Evolutionary conservation across 1,140 invertebrate genomes (phyloP), one percentile per base, ranked within the genome.

Genomic region (Bombus terrestris): DNA sequence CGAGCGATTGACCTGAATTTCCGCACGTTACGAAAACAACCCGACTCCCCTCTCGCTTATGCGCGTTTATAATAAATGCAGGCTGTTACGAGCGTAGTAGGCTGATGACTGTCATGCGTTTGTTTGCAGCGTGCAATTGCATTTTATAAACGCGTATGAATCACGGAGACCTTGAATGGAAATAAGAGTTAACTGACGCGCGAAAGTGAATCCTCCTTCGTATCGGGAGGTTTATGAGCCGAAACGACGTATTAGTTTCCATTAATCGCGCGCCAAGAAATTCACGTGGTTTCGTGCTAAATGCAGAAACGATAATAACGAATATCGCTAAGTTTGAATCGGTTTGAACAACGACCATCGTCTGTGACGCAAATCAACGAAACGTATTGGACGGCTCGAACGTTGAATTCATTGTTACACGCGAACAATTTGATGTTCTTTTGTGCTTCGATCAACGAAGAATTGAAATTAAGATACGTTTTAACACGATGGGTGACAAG

Each of bases 1-100:
- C 85, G 87, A 75, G 81, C 59, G 75, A 80, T 88, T 79, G 88
- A 88, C 88, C 89, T 80, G 71, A 90, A 89, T 89, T 86, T 89
- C 8, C 86, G 64, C 71, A 22, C 32, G 39, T 83, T 74, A 59
- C 43, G 78, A 79, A 74, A 87, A 81, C 88, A 69, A n/a, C 76
- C 64, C 86, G 77, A 71, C 88, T 74, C 80, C 85, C 80, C 57
- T 39, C 71, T 39, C 28, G 71, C n/a, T 71, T 35, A 59, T 37
- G 28, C 18, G 57, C 66, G 72, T 64, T 84, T 86, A 75, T 72
- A 75, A 66, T 39, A 71, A 78, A 77, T 43, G 64, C 10, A 35
- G 25, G 18, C 28, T 73, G 53, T 41, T 43, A 71, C 78, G 28
- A 32, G 37, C 47, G 32, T 37, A 57, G 37, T 64, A 47, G 37